Evolutionary conservation across 2,888 invertebrate genomes (phyloP), one percentile per base, ranked within the genome.

Genomic region (Eupithecia vulgata): DNA sequence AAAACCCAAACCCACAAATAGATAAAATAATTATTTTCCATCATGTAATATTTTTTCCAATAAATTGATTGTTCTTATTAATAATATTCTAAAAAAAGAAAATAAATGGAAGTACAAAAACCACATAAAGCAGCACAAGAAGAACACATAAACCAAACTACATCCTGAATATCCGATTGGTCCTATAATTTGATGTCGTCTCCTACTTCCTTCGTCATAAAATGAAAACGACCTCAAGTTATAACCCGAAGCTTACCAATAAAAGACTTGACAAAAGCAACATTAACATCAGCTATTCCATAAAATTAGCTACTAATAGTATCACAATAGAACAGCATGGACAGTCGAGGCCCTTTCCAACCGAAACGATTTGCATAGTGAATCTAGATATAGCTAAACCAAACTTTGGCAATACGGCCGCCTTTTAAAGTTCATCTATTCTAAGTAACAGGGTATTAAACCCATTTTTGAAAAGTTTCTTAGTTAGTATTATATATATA

Each of bases 311-410:
- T 81, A 81, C 81, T 84, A 84, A 83, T 82, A 81, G 82, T 82
- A 81, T 85, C 84, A 84, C 84, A 85, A 85, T 87, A 85, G 85
- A 81, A 80, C 78, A 80, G 78, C 80, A 75, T 81, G 82, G 86
- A 83, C 84, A 79, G 79, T 74, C 68, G 75, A 71, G 78, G 78
- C 79, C 83, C 81, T 84, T 79, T 81, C 82, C 80, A 78, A 80
- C 82, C 78, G 77, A 79, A 71, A 67, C 62, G 67, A 67, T 72
- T 72, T 42, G 10, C 48, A 75, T 40, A 64, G 64, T 64, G 64
- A 64, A 37, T 3, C 13, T 25, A 25, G 21, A 25, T 57, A 57
- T n/a, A 21, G 52, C 52, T 21, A 12, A 21, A 52, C 10, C 52
- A 52, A 21, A 21, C 12, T 1, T 25, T 25, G 21, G n/a, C 21